A percentile compares a stretch with the other conserved stretches of the same genome.
Conservation (phyloP, 2,888 invertebrate genomes). For the Tholera decimalis region DNA sequence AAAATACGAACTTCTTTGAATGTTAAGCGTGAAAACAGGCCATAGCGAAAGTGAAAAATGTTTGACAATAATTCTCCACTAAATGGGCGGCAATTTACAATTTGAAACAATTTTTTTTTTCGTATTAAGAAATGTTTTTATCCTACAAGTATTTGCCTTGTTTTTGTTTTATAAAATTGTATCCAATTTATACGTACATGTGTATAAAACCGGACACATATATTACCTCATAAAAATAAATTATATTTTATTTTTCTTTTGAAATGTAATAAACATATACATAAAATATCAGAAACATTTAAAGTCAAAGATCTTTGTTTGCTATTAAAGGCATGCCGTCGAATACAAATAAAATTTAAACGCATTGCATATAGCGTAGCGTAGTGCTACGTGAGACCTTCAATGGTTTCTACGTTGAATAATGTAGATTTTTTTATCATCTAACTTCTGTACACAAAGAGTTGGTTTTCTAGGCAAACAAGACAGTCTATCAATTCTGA, state of each 20-base stretch:
- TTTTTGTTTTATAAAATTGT: not conserved
- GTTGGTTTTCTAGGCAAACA: slow-evolving; percentile 30
- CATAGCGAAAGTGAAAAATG: slow-evolving; percentile 35
- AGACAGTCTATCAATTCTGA: slow-evolving; percentile 1
- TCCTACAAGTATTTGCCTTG: not conserved
- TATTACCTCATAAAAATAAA: no score
- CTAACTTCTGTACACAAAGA: slow-evolving; percentile 61
- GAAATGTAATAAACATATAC: slow-evolving; percentile 35
- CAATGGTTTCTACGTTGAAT: slow-evolving; percentile 68
- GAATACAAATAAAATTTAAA: slow-evolving; percentile 60
- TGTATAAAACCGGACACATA: slow-evolving; percentile 36
- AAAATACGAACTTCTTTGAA: slow-evolving; percentile 39
- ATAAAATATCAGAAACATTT: slow-evolving; percentile 48
- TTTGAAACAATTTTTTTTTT: slow-evolving; percentile 31
- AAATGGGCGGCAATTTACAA: slow-evolving; percentile 25
- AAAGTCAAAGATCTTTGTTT: slow-evolving; percentile 59
- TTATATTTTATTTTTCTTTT: slow-evolving; percentile 37
- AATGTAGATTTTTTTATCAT: slow-evolving; percentile 67
- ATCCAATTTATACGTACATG: not conserved
- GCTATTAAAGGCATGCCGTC: slow-evolving; percentile 33
- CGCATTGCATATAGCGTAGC: slow-evolving; percentile 52
- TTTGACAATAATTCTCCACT: slow-evolving; percentile 2
- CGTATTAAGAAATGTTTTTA: not conserved
- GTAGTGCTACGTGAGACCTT: slow-evolving; percentile 66
- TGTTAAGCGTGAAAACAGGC: slow-evolving; percentile 43